Evolutionary conservation across 2,888 invertebrate species (phyloP).

Genomic region (Heliconius aoede): DNA sequence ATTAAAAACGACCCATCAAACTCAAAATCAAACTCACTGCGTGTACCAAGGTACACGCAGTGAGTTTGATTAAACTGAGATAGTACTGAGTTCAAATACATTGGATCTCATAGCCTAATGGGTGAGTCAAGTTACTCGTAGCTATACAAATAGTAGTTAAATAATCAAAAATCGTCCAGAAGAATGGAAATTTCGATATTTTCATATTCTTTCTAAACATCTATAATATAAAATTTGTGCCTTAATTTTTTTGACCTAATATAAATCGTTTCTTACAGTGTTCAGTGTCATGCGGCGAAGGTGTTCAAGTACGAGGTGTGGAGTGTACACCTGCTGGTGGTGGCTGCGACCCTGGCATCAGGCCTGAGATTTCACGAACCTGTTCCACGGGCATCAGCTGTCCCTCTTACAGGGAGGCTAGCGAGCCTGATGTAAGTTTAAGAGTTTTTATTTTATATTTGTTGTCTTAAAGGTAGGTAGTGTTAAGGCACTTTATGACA

Average conservation of each 20-base stretch:
- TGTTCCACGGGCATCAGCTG: constrained; percentile 91
- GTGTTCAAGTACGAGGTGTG: constrained; percentile 91
- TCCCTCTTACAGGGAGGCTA: constrained; percentile 77
- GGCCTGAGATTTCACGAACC: constrained; percentile 88
- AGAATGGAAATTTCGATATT: no score
- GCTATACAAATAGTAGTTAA: no score
- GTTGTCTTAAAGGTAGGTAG: neutral
- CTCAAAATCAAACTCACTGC: no score
- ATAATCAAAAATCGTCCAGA: no score
- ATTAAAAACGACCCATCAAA: neutral
- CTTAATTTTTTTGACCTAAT: neutral
- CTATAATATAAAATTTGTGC: neutral
- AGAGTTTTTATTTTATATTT: neutral
- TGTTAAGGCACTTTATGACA: neutral
- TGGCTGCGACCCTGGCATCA: constrained; percentile 86
- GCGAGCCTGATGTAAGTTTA: constrained; percentile 70
- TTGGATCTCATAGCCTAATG: no score
- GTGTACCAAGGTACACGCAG: no score
- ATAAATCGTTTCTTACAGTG: constrained; percentile 84
- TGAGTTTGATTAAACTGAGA: neutral
- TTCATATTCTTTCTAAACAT: no score
- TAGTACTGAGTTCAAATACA: no score
- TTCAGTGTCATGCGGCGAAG: constrained; percentile 96
- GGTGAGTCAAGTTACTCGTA: no score
- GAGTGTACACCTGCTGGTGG: constrained; percentile 88